Base-by-base conservation (phyloP, 1,140 invertebrate species). In the Drosophila grimshawi region DNA sequence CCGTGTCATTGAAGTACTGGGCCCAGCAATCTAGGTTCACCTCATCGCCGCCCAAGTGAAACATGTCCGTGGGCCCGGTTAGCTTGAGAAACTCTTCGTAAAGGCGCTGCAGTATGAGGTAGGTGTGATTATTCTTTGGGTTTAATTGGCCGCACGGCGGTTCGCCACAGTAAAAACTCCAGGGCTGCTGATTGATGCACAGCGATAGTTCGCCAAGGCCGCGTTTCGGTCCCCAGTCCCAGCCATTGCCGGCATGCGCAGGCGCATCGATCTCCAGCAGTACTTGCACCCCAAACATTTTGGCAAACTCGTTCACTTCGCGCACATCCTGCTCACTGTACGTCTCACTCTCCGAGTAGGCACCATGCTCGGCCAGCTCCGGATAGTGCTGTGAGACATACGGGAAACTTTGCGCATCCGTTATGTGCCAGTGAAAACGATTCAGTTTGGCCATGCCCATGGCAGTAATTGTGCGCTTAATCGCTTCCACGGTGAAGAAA, bases 21-120 rank as follows among this genome's bases (percentile, higher is more conserved):
- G 94, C 93, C 96, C 96, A 96, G 71, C 96, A 96, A n/a, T 95
- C 95, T 1, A 95, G 90, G 88, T 95, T 94, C 11, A 97, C 96
- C 93, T 97, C 97, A 91, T 97, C 97, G 2, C 96, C 97, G 30
- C 97, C 97, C 65, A 97, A 94, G 92, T 97, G 97, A 79, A 97
- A 95, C 19, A 96, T 92, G 72, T 96, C 96, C 6, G 94, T 94
- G 52, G 94, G 94, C 0, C 94, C 94, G 5, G 95, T 96, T 5
- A 95, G 92, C 48, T 95, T 93, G 19, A 96, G 90, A 6, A 97
- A 92, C 74, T 96, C 96, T 43, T 92, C 93, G 86, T 96, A 96
- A 3, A 96, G 92, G 29, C 94, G 93, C 79, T 94, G 93, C 6
- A 97, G 92, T 4, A 97, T 93, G n/a, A 94, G 92, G 91, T 96